Evolutionary conservation across 1,140 invertebrate species (phyloP).

Genomic region (Tetraneura akinire): DNA sequence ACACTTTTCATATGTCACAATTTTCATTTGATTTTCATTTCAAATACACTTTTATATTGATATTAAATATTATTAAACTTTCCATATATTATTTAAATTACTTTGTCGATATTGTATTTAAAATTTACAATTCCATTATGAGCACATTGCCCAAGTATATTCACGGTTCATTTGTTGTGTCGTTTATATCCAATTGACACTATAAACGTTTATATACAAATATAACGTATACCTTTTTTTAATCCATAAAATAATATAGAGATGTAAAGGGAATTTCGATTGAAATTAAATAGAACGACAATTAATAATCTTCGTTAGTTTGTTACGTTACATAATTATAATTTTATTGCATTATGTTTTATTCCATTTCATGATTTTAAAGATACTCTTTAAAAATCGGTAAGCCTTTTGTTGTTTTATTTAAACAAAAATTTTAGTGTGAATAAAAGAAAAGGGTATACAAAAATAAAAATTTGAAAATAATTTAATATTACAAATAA

Average conservation of each 20-base stretch:
- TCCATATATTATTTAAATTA: constrained; percentile 7
- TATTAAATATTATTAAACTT: too few species aligned
- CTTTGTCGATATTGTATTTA: background rate
- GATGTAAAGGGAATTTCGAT: too few species aligned
- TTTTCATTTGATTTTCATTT: too few species aligned
- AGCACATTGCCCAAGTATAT: background rate
- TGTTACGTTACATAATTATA: too few species aligned
- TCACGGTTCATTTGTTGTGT: background rate
- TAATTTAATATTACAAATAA: background rate
- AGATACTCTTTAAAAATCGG: background rate
- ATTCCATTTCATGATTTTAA: too few species aligned
- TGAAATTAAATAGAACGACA: too few species aligned
- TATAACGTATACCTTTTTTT: background rate
- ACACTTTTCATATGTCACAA: background rate
- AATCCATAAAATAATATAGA: background rate
- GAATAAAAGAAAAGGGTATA: too few species aligned
- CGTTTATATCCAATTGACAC: background rate
- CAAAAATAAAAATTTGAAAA: too few species aligned
- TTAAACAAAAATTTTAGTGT: background rate
- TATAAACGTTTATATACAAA: background rate
- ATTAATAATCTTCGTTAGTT: too few species aligned
- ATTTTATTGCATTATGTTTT: too few species aligned
- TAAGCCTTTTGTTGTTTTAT: background rate
- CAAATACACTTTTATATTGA: too few species aligned
- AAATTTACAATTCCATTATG: constrained; percentile 15